phyloP scores from a whole-genome alignment of 2,113 vertebrate genomes.

The Bubalus kerabau region DNA sequence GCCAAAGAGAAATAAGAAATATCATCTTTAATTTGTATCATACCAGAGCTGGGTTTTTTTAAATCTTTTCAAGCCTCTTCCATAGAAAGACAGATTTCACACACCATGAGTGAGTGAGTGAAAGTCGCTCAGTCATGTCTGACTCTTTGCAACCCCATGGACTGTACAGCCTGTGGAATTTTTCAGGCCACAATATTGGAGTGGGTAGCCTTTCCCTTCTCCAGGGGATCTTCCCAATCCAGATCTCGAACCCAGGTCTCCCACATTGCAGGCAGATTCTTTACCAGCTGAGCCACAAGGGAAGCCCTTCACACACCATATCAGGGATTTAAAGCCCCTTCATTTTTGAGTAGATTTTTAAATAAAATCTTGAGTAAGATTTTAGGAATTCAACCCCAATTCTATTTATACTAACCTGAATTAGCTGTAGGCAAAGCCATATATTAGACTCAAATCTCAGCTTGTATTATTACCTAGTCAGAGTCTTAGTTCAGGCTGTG shows the following conservation, averaged over 20 bases:
- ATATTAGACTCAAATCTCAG: neutral
- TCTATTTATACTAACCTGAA: neutral
- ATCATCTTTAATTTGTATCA: conserved; percentile 63
- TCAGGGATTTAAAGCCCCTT: conserved; percentile 28
- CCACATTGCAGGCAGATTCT: neutral
- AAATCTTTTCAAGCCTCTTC: conserved; percentile 50
- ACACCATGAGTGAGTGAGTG: neutral
- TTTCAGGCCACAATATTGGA: neutral
- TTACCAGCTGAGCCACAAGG: neutral
- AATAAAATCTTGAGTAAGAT: neutral
- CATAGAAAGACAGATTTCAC: neutral
- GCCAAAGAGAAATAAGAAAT: conserved; percentile 60
- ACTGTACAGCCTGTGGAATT: neutral
- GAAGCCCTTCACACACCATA: neutral
- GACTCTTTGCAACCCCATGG: neutral
- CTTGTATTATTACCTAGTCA: neutral
- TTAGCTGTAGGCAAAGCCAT: neutral
- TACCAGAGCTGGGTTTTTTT: conserved; percentile 29
- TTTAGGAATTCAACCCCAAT: neutral
- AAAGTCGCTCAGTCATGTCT: neutral
- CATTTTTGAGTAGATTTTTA: neutral
- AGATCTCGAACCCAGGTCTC: neutral
- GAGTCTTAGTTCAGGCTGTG: neutral
- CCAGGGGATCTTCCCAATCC: neutral
- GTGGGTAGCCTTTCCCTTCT: neutral